Base-by-base conservation (phyloP, 2,797 vertebrate genomes). In the Sus cebifrons region DNA sequence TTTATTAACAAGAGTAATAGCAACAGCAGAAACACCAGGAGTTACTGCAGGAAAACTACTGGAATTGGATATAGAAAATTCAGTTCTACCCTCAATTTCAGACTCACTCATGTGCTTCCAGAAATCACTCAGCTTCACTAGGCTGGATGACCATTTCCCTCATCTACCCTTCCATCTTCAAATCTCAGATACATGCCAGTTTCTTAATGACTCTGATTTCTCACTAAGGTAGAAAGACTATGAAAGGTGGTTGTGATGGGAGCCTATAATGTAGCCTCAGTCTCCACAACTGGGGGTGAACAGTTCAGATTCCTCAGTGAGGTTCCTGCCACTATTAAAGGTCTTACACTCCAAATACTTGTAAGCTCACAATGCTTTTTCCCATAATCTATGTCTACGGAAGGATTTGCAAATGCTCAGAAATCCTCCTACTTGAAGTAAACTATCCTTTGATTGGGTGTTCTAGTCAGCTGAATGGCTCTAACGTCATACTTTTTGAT, bases 351-450 rank as follows among this genome's bases (percentile, higher is more conserved):
- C 23, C 67, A 82, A 73, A n/a, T 18, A 74, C 23, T 36, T 29
- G 7, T 79, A 32, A 77, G 5, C 54, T 75, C 29, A 58, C 21
- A 60, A 85, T 44, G 14, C 14, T 52, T 49, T 65, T 25, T 13
- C 4, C n/a, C 60, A 60, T 17, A 18, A 58, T 82, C 67, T 68
- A 10, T 21, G 6, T 40, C 62, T 81, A 23, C 36, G 7, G 29
- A 54, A 94, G 29, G 44, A 91, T 58, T 83, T 87, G 13, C 52
- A 74, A 87, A 79, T 27, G 27, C n/a, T 68, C 23, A 2, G 49
- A 78, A 93, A 32, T 2, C 3, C 60, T 86, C 32, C 49, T 9
- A 65, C 15, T 18, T 83, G 64, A 79, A 49, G 65, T 60, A 17
- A 91, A 70, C 4, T 15, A 1, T 74, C 74, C 44, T 94, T 27